Evolutionary conservation across 1,140 invertebrate genomes (phyloP), one percentile per base, ranked within the genome.

Genomic region (Thaumetopoea pityocampa): DNA sequence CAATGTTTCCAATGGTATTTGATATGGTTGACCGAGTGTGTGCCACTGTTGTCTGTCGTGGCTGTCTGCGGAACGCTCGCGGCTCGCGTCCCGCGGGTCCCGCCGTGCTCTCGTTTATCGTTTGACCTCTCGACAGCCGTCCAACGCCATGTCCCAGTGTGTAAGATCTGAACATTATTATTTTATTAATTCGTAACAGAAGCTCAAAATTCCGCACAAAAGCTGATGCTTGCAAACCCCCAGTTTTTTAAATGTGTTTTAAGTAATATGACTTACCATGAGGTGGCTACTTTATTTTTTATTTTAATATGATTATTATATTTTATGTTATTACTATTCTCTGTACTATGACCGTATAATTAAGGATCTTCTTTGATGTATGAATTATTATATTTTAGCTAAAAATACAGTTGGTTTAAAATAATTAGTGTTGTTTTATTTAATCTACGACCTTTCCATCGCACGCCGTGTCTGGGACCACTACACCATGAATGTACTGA

Each of bases 371-470:
- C 77, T 79, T 80, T 83, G 72, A 83, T 83, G 79, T 83, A 79
- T 83, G 77, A 69, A 83, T 83, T 80, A 83, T 83, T 83, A 83
- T 81, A 83, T 83, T 81, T 81, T 83, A 83, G 79, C 77, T 83
- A 83, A 83, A 81, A 83, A 83, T 81, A 83, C 81, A 83, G 79
- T 83, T 81, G 79, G 72, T 83, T 81, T 83, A 79, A 79, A 82
- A 71, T 67, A 71, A 37, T 38, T 29, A 58, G 32, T 36, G 22
- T 36, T 70, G 69, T 72, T 72, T 78, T 49, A 72, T 67, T 76
- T 62, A 1, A n/a, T n/a, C n/a, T n/a, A n/a, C n/a, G n/a, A n/a
- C n/a, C n/a, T n/a, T n/a, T n/a, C n/a, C n/a, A n/a, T n/a, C n/a
- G n/a, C n/a, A n/a, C n/a, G n/a, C n/a, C n/a, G n/a, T n/a, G n/a